Evolutionary conservation across 2,888 invertebrate genomes (phyloP).

Genomic region (Amphipyra tragopoginis): DNA sequence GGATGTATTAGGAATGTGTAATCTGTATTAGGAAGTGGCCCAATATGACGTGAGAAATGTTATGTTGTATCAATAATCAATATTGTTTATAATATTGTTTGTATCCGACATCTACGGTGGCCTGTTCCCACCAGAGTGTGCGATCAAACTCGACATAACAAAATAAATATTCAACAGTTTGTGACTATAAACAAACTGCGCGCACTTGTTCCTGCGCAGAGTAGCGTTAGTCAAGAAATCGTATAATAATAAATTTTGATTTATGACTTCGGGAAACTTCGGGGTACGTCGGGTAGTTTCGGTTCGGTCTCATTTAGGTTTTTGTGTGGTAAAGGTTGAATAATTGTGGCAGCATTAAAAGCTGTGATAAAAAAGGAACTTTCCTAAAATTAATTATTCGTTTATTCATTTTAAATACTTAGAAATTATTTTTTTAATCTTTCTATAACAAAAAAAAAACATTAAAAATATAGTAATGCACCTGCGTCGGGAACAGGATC

Average conservation of each 20-base stretch:
- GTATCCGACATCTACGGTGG: constrained; percentile 63
- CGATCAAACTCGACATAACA: constrained; percentile 83
- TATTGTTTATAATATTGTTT: constrained; percentile 71
- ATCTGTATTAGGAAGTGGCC: constrained; percentile 55
- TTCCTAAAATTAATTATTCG: too few relatives aligned
- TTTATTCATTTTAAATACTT: too few relatives aligned
- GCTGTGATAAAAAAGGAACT: too few relatives aligned
- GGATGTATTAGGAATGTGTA: constrained; percentile 50
- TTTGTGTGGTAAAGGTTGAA: background rate
- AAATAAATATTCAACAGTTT: constrained; percentile 88
- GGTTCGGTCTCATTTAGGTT: background rate
- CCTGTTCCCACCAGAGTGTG: constrained; percentile 84
- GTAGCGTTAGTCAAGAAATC: constrained; percentile 65
- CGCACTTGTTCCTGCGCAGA: constrained; percentile 74
- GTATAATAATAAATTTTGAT: background rate
- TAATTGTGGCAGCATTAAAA: too few relatives aligned
- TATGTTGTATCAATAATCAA: constrained; percentile 60
- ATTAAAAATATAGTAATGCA: too few relatives aligned
- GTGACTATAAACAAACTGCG: constrained; percentile 82
- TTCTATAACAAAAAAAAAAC: too few relatives aligned
- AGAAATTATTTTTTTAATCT: too few relatives aligned
- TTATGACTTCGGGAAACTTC: constrained; percentile 2
- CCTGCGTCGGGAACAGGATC: too few relatives aligned
- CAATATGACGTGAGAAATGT: constrained; percentile 55
- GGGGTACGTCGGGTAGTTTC: background rate